Conservation (phyloP, 2,888 invertebrate species). For the Netelia fuscicornis region DNA sequence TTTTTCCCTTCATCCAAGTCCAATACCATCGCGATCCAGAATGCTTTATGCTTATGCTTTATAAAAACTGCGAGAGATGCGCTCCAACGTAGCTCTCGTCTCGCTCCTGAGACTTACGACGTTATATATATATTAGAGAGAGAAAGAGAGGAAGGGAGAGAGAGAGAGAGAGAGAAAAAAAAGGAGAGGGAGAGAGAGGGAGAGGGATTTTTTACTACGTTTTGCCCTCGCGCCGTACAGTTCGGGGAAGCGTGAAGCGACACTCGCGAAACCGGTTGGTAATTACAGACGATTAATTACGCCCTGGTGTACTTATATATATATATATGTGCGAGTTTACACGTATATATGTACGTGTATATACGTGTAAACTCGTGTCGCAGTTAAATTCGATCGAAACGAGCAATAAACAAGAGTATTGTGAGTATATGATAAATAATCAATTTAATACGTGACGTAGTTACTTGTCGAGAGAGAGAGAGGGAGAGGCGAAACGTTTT, state of each 20-base stretch:
- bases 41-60: slow-evolving; percentile 77
- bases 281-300: slow-evolving; percentile 69
- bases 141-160: not conserved
- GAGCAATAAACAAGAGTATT: slow-evolving; percentile 27
- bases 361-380: not conserved
- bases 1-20: slow-evolving; percentile 63
- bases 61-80: slow-evolving; percentile 67
- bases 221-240: slow-evolving; percentile 42
- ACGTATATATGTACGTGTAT: not conserved
- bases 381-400: slow-evolving; percentile 37
- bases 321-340: not conserved
- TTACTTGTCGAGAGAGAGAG: no score
- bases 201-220: slow-evolving; percentile 16
- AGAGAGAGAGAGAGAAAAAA: no score
- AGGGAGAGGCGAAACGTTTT: not conserved
- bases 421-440: slow-evolving; percentile 24
- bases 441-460: slow-evolving; percentile 21
- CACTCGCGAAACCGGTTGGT: slow-evolving; percentile 67
- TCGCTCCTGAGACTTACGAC: slow-evolving; percentile 37
- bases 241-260: slow-evolving; percentile 68
- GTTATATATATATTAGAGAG: slow-evolving; percentile 8
- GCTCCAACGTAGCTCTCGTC: slow-evolving; percentile 31
- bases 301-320: slow-evolving; percentile 44
- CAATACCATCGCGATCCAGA: slow-evolving; percentile 50
- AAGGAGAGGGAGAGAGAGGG: no score